Evolutionary conservation across 2,797 vertebrate species (phyloP).

Genomic region (Coreius guichenoti): DNA sequence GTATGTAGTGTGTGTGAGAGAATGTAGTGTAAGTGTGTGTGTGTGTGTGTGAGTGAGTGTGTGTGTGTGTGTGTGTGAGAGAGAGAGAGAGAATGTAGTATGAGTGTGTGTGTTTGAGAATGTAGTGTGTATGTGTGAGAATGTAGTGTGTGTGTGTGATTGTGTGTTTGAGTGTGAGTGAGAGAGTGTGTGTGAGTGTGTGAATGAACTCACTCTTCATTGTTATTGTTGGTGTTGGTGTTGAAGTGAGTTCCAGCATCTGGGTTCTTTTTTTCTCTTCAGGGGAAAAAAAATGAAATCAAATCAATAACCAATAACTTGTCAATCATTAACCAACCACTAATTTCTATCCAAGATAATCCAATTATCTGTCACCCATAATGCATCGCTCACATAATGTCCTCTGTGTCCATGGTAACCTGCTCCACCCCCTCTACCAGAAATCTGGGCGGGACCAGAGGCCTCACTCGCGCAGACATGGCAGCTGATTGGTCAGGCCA

Average conservation of each 20-base stretch:
- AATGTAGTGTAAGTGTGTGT: too few relatives aligned
- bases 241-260: constrained; percentile 78
- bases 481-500: constrained; percentile 32
- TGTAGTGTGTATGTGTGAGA: too few relatives aligned
- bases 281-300: constrained; percentile 36
- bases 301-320: not conserved
- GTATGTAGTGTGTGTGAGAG: too few relatives aligned
- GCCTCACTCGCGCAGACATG: constrained; percentile 58
- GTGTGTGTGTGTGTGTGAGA: too few relatives aligned
- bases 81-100: too few relatives aligned
- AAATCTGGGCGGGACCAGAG: constrained; percentile 47
- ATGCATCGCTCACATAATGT: constrained; percentile 51
- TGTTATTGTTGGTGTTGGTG: constrained; percentile 93
- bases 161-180: not conserved
- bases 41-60: too few relatives aligned
- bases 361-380: constrained; percentile 19
- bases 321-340: not conserved
- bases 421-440: constrained; percentile 45
- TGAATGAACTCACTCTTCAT: constrained; percentile 82
- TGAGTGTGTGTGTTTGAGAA: too few relatives aligned
- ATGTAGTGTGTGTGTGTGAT: too few relatives aligned
- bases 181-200: constrained; percentile 2
- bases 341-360: not conserved
- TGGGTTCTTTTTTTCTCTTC: constrained; percentile 70
- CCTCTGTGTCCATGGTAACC: constrained; percentile 2